Conservation (phyloP, 2,888 invertebrate species). For the Ochlodes sylvanus region DNA sequence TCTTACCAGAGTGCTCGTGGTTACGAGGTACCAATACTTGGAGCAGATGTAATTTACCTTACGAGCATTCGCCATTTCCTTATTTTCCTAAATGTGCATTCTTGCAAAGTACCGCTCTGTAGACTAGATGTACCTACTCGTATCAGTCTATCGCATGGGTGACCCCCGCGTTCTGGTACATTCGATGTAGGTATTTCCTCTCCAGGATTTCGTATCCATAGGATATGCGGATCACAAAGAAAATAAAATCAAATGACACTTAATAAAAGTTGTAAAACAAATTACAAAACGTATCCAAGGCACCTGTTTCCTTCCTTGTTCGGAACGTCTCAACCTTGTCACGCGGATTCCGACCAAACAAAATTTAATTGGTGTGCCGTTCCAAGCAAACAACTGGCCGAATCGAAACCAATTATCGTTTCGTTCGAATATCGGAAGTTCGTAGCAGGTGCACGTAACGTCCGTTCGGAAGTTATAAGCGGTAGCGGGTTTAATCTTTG, state of each 20-base stretch:
- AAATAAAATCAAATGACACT: not conserved
- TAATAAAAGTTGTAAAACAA: slow-evolving; percentile 27
- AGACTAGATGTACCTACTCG: no score
- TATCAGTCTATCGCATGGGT: no score
- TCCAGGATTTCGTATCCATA: not conserved
- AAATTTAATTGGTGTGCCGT: slow-evolving; percentile 75
- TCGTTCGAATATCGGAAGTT: slow-evolving; percentile 78
- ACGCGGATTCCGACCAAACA: slow-evolving; percentile 56
- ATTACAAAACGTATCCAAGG: slow-evolving; percentile 7
- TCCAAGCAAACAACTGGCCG: slow-evolving; percentile 70
- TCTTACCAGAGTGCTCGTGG: no score
- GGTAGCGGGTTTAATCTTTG: slow-evolving; percentile 48
- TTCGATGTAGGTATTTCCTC: no score
- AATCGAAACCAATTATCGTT: slow-evolving; percentile 81
- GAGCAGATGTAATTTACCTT: no score
- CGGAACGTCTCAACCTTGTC: slow-evolving; percentile 39
- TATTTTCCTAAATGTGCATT: no score
- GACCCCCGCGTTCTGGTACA: no score
- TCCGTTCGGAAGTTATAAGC: slow-evolving; percentile 45
- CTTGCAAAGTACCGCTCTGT: no score
- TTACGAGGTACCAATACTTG: no score
- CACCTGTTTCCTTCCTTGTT: slow-evolving; percentile 21
- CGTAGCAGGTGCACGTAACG: slow-evolving; percentile 76
- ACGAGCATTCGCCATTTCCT: no score
- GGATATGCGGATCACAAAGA: not conserved